A percentile compares a stretch with the other conserved stretches of the same genome.
These are phyloP conservation scores for Diglossa cyanea DNA, from an alignment of 2,797 vertebrate genomes.

Conservation along the genomic window DNA sequence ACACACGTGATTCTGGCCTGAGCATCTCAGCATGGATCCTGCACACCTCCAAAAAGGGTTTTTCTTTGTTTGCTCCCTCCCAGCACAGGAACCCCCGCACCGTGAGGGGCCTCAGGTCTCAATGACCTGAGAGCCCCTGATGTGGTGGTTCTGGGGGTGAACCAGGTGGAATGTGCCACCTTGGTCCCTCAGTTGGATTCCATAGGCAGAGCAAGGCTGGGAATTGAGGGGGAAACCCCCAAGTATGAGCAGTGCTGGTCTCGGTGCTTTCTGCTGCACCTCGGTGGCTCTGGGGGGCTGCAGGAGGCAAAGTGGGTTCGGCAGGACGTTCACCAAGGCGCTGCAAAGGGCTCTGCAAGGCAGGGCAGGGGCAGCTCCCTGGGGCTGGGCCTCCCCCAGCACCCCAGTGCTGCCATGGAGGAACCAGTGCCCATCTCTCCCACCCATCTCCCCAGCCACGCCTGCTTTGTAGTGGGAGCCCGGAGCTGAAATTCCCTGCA, in stretches of 20 bases:
- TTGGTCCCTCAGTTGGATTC: fast-evolving
- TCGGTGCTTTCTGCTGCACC: not conserved
- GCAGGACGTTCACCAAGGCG: fast-evolving
- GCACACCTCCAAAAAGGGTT: not conserved
- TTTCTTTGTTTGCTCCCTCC: no score
- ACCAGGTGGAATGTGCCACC: not conserved
- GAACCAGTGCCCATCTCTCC: not conserved
- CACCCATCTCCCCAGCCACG: fast-evolving
- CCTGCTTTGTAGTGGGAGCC: not conserved
- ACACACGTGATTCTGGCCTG: not conserved
- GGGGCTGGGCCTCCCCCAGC: fast-evolving
- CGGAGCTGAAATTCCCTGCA: not conserved
- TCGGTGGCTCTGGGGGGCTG: not conserved
- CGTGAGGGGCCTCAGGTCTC: no score
- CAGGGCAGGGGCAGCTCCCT: not conserved
- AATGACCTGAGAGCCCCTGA: fast-evolving
- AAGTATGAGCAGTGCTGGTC: fast-evolving
- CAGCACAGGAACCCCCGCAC: no score
- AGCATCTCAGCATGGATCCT: not conserved
- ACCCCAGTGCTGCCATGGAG: fast-evolving
- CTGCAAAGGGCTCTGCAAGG: fast-evolving
- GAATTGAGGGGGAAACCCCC: not conserved
- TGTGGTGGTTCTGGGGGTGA: not conserved
- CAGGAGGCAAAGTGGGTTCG: not conserved
- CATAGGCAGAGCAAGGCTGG: not conserved